A percentile compares a stretch with the other conserved stretches of the same genome.
phyloP scores from a whole-genome alignment of 2,888 invertebrate genomes.

The Ditula angustiorana region DNA sequence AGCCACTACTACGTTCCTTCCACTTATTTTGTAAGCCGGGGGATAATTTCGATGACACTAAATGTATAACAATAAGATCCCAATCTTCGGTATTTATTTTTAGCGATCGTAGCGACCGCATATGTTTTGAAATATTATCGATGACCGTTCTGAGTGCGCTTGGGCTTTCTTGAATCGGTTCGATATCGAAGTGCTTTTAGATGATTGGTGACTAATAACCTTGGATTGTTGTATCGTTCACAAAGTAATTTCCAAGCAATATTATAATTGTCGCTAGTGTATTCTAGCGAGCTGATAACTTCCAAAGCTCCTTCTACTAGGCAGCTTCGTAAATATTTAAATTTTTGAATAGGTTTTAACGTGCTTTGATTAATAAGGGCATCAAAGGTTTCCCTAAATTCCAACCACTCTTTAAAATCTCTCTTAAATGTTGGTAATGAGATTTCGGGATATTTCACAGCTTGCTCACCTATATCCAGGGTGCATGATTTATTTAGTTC shows the following conservation, averaged over 20 bases:
- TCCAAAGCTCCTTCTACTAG: background rate
- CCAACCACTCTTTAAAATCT: background rate
- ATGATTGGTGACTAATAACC: slow-evolving; percentile 34
- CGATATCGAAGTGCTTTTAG: slow-evolving; percentile 25
- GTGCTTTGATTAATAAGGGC: slow-evolving; percentile 10
- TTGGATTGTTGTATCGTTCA: slow-evolving; percentile 38
- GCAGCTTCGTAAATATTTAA: slow-evolving; percentile 8
- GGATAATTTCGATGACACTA: slow-evolving; percentile 29
- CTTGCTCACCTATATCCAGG: background rate
- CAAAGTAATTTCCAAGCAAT: slow-evolving; percentile 40
- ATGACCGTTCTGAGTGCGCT: slow-evolving; percentile 1
- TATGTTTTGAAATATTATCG: slow-evolving; percentile 27
- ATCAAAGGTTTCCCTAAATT: slow-evolving; percentile 9
- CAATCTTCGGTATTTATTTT: slow-evolving; percentile 11
- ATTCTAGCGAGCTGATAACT: slow-evolving; percentile 34
- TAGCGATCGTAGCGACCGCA: background rate
- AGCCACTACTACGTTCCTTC: slow-evolving; percentile 13
- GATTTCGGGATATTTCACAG: slow-evolving; percentile 11
- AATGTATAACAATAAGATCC: slow-evolving; percentile 27
- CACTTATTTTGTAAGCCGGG: slow-evolving; percentile 13
- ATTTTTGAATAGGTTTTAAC: slow-evolving; percentile 15
- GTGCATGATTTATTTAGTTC: background rate
- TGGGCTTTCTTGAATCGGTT: background rate
- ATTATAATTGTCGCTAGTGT: slow-evolving; percentile 33
- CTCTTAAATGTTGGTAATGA: background rate